Evolutionary conservation across 2,113 vertebrate species (phyloP).

Genomic region (Chlamydotis undulata): DNA sequence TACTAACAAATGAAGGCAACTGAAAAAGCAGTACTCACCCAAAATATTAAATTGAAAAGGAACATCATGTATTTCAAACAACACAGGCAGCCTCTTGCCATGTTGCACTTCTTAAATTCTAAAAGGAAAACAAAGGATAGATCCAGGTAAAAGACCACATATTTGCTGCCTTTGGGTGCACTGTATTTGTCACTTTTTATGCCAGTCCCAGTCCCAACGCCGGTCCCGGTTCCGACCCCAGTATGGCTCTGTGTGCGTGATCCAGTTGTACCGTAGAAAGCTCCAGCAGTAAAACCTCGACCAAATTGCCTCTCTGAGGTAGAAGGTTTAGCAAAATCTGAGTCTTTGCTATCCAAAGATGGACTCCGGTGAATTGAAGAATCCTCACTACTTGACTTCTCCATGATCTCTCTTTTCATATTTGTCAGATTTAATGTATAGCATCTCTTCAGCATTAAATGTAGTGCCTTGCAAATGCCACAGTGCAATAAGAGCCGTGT

Average conservation of each 20-base stretch:
- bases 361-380: slow-evolving; percentile 98
- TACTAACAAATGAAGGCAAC: not conserved
- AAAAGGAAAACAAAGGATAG: slow-evolving; percentile 99
- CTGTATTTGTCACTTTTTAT: slow-evolving; percentile 84
- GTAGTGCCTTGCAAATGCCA: slow-evolving; percentile 42
- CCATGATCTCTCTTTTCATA: slow-evolving; percentile 89
- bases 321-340: slow-evolving; percentile 91
- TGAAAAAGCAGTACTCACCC: slow-evolving; percentile 87
- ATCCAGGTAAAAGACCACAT: slow-evolving; percentile 99
- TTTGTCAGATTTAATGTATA: slow-evolving; percentile 67
- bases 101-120: slow-evolving; percentile 99
- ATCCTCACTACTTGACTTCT: slow-evolving; percentile 99
- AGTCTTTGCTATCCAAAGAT: slow-evolving; percentile 95
- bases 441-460: slow-evolving; percentile 84
- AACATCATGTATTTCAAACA: slow-evolving; percentile 99
- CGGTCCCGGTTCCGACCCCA: slow-evolving; percentile 46
- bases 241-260: slow-evolving; percentile 78
- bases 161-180: slow-evolving; percentile 95
- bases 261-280: slow-evolving; percentile 94
- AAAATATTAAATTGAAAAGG: slow-evolving; percentile 99
- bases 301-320: slow-evolving; percentile 90
- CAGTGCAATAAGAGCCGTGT: not conserved
- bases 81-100: slow-evolving; percentile 98
- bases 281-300: slow-evolving; percentile 94
- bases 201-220: slow-evolving; percentile 62